Evolutionary conservation across 2,113 vertebrate genomes (phyloP), one percentile per base, ranked within the genome.

Genomic region (Salvelinus alpinus): DNA sequence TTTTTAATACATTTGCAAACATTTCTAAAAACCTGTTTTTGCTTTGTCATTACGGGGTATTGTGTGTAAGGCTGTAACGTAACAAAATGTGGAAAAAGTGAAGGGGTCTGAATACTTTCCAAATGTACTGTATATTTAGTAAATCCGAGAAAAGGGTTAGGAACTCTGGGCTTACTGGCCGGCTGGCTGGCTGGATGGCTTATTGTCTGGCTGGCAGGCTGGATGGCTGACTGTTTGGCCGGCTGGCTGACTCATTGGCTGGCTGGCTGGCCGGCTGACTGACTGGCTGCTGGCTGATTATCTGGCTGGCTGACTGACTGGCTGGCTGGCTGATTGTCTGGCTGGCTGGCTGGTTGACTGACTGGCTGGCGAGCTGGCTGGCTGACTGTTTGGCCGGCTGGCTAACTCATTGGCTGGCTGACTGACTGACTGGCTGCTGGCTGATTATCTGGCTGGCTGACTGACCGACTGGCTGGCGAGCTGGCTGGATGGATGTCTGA

Each of bases 191-290:
- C 25, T 69, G 31, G 31, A 34, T 34, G n/a, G 16, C 59, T 62
- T 20, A n/a, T 20, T 62, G n/a, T 18, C 59, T 62, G 59, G 59
- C 16, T 62, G 16, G 59, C 59, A 8, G 59, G 59, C 16, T 60
- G 57, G 2, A 4, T 60, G 57, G 57, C 20, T 22, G 59, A 2
- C 59, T 62, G 22, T 2, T 1, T 24, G 64, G 3, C 8, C 4
- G n/a, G 11, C 64, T 27, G 59, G 62, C 31, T 85, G 82, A 51
- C 75, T 75, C 72, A 78, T 51, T 64, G 31, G 27, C 72, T 73
- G 31, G 24, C 34, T 74, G 20, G 0, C 12, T 64, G 12, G 4
- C 59, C 18, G 20, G 48, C 29, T n/a, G n/a, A 9, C 20, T 4
- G 71, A 44, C 85, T 76, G 80, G 75, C 74, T 86, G 22, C 44